These are phyloP conservation scores for Todus mexicanus DNA, from an alignment of 2,797 vertebrate species.

Conservation along the genomic window DNA sequence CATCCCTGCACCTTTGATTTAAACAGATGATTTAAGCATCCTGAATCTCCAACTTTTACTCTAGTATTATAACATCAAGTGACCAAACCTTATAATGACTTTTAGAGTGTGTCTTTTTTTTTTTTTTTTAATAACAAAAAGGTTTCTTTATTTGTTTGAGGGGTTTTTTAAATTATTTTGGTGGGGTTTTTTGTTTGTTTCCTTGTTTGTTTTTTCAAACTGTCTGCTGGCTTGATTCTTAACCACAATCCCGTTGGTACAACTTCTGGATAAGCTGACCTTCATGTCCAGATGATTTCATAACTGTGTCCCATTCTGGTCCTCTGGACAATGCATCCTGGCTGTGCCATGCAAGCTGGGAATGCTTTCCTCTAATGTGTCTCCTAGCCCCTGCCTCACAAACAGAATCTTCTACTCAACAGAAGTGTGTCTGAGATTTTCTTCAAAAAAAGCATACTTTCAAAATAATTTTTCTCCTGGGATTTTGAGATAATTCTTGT, in stretches of 20 bases:
- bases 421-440: background rate
- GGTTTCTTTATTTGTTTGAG: no score
- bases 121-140: background rate
- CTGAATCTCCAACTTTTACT: background rate
- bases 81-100: background rate
- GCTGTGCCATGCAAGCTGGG: background rate
- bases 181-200: no score
- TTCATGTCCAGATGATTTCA: background rate
- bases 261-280: background rate
- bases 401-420: background rate
- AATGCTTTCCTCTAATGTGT: background rate
- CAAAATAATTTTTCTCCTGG: background rate
- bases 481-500: slow-evolving; percentile 40
- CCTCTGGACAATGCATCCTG: background rate
- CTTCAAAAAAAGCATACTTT: background rate
- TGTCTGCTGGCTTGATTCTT: background rate
- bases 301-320: background rate
- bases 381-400: background rate
- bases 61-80: background rate
- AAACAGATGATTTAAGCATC: background rate
- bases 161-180: no score
- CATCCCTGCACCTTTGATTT: background rate
- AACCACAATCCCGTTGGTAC: background rate
- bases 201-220: background rate
- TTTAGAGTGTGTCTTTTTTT: background rate